Conservation (phyloP, 2,113 vertebrate species). For the Brachyhypopomus occidentalis region DNA sequence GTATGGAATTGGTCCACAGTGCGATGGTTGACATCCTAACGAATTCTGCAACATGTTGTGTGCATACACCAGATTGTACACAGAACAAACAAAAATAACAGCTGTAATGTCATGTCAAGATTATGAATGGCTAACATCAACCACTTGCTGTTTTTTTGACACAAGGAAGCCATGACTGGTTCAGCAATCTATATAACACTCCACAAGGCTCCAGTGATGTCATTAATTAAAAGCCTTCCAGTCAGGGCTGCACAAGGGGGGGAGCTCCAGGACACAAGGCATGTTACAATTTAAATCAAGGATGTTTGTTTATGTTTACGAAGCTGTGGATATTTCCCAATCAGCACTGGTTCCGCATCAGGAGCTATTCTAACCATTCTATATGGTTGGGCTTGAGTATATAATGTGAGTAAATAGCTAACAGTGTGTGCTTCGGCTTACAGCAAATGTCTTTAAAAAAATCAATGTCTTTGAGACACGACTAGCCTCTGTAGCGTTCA, state of each 20-base stretch:
- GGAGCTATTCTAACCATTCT: background rate
- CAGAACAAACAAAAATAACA: background rate
- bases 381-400: slow-evolving; percentile 5
- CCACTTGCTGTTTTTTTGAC: background rate
- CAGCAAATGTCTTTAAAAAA: slow-evolving; percentile 16
- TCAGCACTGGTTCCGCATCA: slow-evolving; percentile 8
- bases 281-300: slow-evolving; percentile 23
- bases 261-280: slow-evolving; percentile 21
- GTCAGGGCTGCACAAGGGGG: slow-evolving; percentile 19
- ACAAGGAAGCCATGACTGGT: slow-evolving; percentile 6
- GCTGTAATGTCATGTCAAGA: slow-evolving; percentile 10
- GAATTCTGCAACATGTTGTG: background rate
- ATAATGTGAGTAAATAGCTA: slow-evolving; percentile 26
- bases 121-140: slow-evolving; percentile 20
- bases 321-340: slow-evolving; percentile 10
- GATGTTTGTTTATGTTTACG: slow-evolving; percentile 26
- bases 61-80: background rate
- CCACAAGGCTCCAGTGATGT: slow-evolving; percentile 41
- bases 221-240: slow-evolving; percentile 46
- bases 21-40: background rate
- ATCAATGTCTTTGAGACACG: slow-evolving; percentile 9
- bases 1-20: background rate
- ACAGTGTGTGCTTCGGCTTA: slow-evolving; percentile 2
- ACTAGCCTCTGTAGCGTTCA: background rate
- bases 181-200: slow-evolving; percentile 38